Evolutionary conservation across 2,113 vertebrate genomes (phyloP), one percentile per base, ranked within the genome.

Genomic region (Amphilophus citrinellus): DNA sequence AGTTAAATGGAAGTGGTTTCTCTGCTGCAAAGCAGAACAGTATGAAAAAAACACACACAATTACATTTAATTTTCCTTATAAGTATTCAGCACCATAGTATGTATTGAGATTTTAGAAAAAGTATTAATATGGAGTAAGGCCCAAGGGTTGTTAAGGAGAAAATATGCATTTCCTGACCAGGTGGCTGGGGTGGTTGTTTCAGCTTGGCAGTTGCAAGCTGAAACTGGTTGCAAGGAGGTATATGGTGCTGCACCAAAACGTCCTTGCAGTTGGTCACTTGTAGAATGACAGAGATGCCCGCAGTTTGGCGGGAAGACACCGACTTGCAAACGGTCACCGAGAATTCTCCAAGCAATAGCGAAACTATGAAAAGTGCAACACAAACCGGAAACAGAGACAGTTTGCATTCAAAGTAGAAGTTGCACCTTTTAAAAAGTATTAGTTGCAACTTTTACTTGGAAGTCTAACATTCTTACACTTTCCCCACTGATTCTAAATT

Each of bases 11-110:
- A 71, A 5, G 1, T 1, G 27, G 15, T 50, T 71, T 30, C 65
- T 71, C 22, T 71, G 3, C 37, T 60, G 75, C 37, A 77, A 59
- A 47, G 37, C 37, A 27, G 24, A 13, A 47, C 5, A 13, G 0
- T 20, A 50, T 71, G 42, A 71, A 71, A 14, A 8, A 7, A 44
- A 61, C n/a, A 44, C 1, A 24, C 7, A 27, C 0, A 61, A 0
- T 24, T 30, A 27, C 4, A 7, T 61, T 1, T 20, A 61, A 0
- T 42, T 24, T 18, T 20, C 22, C 57, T 42, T 27, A 27, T 44
- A 60, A 42, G 27, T 59, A 59, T 13, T 42, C 56, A 42, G 35
- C 35, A 59, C 5, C 22, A 71, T 18, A 60, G 59, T 27, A 17
- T 76, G 20, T 60, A 30, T 14, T 14, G 44, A 11, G 10, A 11